Base-by-base conservation (phyloP, 2,888 invertebrate species). In the Tupiocoris notatus region DNA sequence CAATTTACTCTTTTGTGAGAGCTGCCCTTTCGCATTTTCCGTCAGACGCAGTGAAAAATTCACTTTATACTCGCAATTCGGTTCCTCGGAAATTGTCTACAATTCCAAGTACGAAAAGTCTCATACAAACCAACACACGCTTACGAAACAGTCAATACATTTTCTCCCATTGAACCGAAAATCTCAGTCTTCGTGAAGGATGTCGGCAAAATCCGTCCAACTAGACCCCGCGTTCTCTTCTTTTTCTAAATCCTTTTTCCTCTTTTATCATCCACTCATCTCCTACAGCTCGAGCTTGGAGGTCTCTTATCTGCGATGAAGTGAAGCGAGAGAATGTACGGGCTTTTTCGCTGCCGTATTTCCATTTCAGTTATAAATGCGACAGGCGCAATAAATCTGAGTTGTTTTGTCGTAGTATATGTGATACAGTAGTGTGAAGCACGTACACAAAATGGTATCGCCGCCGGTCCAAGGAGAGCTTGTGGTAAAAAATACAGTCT, bases 351-450 rank as follows among this genome's bases (percentile, higher is more conserved):
- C 57, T 67, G 6, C 12, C 12, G 39, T 39, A 67, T 67, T 67
- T 67, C 67, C 67, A 67, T 67, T 67, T 57, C 67, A 57, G 57
- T 67, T 67, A 57, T 67, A 67, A 67, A 67, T 56, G 67, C 25
- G 65, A 39, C 39, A 39, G 39, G 39, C 3, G 39, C 39, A 39
- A 39, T 39, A 39, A 39, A 39, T 39, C 39, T 39, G 39, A 39
- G 39, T 39, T 39, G 39, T 39, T 39, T 3, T 3, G 39, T 12
- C 6, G 39, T 12, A 7, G 39, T 39, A n/a, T n/a, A n/a, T n/a
- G n/a, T n/a, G n/a, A n/a, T n/a, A n/a, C n/a, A 39, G 39, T 39
- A 3, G 39, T 39, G 39, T 12, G 39, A 39, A 39, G 39, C 39
- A 7, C 39, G 6, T 39, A n/a, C n/a, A n/a, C n/a, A n/a, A n/a